These are phyloP conservation scores for Megaleporinus macrocephalus DNA, from an alignment of 2,113 vertebrate genomes.

Conservation along the genomic window DNA sequence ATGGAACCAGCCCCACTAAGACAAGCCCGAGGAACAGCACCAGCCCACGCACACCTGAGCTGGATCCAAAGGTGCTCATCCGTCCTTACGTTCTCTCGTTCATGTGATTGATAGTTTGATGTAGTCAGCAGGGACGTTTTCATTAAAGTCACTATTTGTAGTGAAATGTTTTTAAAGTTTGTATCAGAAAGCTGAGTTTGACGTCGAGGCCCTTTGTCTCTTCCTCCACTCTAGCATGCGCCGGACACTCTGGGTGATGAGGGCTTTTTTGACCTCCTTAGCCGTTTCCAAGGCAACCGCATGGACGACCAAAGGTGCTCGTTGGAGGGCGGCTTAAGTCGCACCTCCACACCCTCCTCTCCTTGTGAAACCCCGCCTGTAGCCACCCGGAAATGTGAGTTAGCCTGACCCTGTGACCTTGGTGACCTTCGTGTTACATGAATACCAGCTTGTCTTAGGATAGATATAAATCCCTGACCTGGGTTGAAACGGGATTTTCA, in stretches of 20 bases:
- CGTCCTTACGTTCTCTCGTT: constrained; percentile 10
- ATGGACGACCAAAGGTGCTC: constrained; percentile 96
- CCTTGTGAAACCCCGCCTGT: constrained; percentile 77
- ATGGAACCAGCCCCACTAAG: constrained; percentile 69
- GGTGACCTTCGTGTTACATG: neutral
- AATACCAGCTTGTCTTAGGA: neutral
- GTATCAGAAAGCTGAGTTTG: neutral
- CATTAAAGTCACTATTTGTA: no score
- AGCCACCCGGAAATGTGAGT: constrained; percentile 84
- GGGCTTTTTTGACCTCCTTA: constrained; percentile 93
- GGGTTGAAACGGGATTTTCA: neutral
- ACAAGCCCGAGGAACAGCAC: constrained; percentile 77
- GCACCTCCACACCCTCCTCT: constrained; percentile 60
- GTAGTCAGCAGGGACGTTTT: neutral
- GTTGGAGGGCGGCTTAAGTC: constrained; percentile 78
- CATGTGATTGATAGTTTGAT: neutral
- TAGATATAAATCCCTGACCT: neutral
- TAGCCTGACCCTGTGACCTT: constrained; percentile 34
- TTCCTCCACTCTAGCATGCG: constrained; percentile 66
- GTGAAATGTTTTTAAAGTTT: neutral
- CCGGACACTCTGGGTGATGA: constrained; percentile 86
- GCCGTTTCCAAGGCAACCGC: constrained; percentile 93
- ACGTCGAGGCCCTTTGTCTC: constrained; percentile 63
- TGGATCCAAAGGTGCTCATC: constrained; percentile 64
- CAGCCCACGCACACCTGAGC: constrained; percentile 62